Evolutionary conservation across 2,888 invertebrate genomes (phyloP).

Genomic region (Noctua pronuba): DNA sequence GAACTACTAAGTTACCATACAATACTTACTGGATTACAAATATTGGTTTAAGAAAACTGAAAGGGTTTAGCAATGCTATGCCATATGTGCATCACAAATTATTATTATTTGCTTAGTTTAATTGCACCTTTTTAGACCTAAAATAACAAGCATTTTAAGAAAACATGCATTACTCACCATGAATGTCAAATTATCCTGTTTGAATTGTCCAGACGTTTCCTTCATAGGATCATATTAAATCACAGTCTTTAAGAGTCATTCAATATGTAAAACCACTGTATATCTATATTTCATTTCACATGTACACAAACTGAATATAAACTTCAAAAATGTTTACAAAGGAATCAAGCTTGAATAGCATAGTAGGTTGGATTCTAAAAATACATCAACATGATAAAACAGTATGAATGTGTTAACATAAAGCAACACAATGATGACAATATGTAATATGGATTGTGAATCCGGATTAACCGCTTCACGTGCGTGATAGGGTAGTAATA

Average conservation of each 20-base stretch:
- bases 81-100: not conserved
- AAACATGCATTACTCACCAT: conserved; percentile 80
- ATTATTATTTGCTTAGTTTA: not conserved
- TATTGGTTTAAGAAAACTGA: not conserved
- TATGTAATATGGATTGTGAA: conserved; percentile 80
- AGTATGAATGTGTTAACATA: conserved; percentile 85
- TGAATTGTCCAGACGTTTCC: conserved; percentile 70
- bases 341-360: conserved; percentile 84
- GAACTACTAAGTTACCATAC: not conserved
- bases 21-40: not conserved
- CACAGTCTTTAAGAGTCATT: conserved; percentile 65
- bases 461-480: conserved; percentile 82
- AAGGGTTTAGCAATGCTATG: not conserved
- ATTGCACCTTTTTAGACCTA: not conserved
- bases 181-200: conserved; percentile 78
- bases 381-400: conserved; percentile 88
- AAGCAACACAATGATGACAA: conserved; percentile 85
- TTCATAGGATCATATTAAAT: conserved; percentile 80
- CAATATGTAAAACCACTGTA: conserved; percentile 69
- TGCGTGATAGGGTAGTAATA: conserved; percentile 67
- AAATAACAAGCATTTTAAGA: not conserved
- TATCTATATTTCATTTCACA: conserved; percentile 64
- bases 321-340: conserved; percentile 82
- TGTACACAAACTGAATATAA: conserved; percentile 68
- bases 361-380: conserved; percentile 86